These are phyloP conservation scores for Hypomecis punctinalis DNA, from an alignment of 2,888 invertebrate species.

Conservation along the genomic window DNA sequence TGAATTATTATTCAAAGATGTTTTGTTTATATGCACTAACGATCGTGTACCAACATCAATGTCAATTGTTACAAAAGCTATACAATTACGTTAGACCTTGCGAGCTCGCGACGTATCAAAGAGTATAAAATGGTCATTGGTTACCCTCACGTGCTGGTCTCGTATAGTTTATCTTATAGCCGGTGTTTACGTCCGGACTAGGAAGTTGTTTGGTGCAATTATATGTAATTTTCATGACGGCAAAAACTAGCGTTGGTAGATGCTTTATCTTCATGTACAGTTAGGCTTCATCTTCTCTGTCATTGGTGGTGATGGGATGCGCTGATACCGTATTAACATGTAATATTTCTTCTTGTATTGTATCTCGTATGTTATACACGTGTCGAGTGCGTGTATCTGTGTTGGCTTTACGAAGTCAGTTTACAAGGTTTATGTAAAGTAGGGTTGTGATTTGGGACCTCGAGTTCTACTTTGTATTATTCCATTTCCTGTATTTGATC, in stretches of 20 bases:
- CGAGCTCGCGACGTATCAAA: conserved; percentile 41
- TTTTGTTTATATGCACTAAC: conserved; percentile 29
- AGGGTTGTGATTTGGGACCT: conserved; percentile 42
- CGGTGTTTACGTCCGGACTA: conserved; percentile 53
- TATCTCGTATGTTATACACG: conserved; percentile 6
- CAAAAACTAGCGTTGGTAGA: conserved; percentile 55
- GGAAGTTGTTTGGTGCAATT: conserved; percentile 69
- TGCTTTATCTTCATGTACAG: conserved; percentile 49
- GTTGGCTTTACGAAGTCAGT: conserved; percentile 42
- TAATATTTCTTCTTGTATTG: background rate
- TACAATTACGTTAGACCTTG: conserved; percentile 58
- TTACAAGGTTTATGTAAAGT: conserved; percentile 53
- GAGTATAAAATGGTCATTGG: conserved; percentile 48
- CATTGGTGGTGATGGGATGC: conserved; percentile 36
- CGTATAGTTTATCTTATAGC: conserved; percentile 45
- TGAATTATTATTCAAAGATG: conserved; percentile 30
- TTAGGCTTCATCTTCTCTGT: conserved; percentile 47
- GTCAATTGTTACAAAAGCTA: conserved; percentile 48
- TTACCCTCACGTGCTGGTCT: conserved; percentile 43
- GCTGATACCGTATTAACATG: conserved; percentile 20
- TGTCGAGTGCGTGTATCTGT: conserved; percentile 15
- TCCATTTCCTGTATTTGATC: conserved; percentile 36
- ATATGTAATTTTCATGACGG: conserved; percentile 62
- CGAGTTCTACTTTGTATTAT: conserved; percentile 42
- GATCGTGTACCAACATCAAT: conserved; percentile 42